Conservation (phyloP, 1,140 invertebrate genomes). For the Oedothorax gibbosus region DNA sequence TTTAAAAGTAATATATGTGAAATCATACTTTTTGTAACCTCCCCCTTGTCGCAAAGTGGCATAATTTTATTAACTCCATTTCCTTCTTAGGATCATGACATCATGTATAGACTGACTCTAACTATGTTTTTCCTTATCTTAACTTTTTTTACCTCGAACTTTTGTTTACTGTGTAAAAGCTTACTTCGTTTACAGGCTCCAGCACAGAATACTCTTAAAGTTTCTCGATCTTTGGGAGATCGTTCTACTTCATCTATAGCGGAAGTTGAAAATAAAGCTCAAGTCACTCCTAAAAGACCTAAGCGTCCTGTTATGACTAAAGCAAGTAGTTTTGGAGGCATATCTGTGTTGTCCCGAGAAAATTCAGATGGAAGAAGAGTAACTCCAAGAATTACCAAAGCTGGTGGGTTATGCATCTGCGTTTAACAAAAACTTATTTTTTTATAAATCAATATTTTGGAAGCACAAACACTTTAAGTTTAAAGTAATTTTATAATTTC, state of each 20-base stretch:
- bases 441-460: no score
- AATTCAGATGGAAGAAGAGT: constrained; percentile 42
- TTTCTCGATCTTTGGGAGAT: constrained; percentile 13
- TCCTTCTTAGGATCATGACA: not conserved
- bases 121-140: not conserved
- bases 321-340: constrained; percentile 64
- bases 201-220: constrained; percentile 26
- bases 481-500: no score
- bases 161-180: not conserved
- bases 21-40: no score
- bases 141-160: not conserved
- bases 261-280: constrained; percentile 52
- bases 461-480: no score
- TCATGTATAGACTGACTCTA: not conserved
- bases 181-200: constrained; percentile 17
- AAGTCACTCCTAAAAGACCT: constrained; percentile 8
- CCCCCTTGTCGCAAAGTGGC: no score
- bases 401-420: constrained; percentile 45
- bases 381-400: constrained; percentile 63
- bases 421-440: not conserved
- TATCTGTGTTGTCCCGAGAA: constrained; percentile 60
- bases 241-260: constrained; percentile 1
- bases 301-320: constrained; percentile 60
- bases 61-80: not conserved
- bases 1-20: no score